phyloP scores from a whole-genome alignment of 2,113 vertebrate species.

The Callithrix jacchus region DNA sequence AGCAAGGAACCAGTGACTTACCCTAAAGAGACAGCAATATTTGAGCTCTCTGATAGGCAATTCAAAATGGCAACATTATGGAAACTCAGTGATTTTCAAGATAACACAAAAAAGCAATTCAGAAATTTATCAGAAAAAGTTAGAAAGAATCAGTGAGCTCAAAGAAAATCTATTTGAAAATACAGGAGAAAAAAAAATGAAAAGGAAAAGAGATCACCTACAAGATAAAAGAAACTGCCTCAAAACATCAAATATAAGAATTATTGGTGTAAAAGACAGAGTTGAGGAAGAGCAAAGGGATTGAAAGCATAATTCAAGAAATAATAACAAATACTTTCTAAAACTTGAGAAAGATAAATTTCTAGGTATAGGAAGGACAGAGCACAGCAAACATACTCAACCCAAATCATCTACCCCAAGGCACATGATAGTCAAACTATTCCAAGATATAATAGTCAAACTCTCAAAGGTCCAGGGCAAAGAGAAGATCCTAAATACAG shows the following conservation, averaged over 20 bases:
- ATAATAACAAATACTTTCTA: not conserved
- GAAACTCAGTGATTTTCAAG: not conserved
- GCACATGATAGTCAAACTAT: not conserved
- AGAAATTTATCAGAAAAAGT: not conserved
- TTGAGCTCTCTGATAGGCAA: not conserved
- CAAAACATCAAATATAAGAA: not conserved
- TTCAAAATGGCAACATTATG: not conserved
- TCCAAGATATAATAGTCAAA: not conserved
- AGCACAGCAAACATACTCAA: not conserved
- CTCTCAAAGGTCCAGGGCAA: not conserved
- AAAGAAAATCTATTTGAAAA: not conserved
- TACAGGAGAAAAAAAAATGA: not conserved
- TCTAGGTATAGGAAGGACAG: not conserved
- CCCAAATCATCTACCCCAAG: not conserved
- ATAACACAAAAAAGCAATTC: not conserved
- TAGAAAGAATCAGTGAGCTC: not conserved
- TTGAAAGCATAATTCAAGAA: not conserved
- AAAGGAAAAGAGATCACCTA: not conserved
- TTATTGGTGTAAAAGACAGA: not conserved
- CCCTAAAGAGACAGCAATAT: not conserved
- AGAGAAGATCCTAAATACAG: not conserved
- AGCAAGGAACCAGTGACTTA: not conserved
- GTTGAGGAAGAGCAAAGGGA: not conserved
- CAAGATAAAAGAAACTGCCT: not conserved
- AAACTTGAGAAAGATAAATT: not conserved